Conservation (phyloP, 2,888 invertebrate genomes). For the Synergus gifuensis region DNA sequence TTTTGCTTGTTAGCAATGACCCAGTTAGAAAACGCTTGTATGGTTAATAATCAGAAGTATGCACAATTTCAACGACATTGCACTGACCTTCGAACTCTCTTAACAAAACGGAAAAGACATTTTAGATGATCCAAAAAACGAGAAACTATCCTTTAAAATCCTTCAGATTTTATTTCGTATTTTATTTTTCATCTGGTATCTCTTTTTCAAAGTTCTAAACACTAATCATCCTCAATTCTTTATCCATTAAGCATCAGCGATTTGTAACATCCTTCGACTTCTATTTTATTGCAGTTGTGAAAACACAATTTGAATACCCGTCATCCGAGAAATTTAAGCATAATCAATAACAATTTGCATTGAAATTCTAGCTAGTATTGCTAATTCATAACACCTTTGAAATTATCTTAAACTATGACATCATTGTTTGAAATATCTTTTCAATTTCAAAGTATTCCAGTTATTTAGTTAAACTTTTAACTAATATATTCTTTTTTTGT, state of each 20-base stretch:
- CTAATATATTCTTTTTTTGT: neutral
- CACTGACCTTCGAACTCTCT: conserved; percentile 32
- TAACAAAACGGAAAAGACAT: conserved; percentile 1
- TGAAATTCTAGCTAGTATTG: neutral
- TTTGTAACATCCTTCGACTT: conserved; percentile 26
- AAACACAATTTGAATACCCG: conserved; percentile 25
- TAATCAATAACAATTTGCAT: conserved; percentile 26
- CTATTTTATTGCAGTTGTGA: conserved; percentile 12
- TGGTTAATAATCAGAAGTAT: conserved; percentile 63
- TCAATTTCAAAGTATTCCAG: neutral
- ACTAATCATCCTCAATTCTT: neutral
- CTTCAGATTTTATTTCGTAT: neutral
- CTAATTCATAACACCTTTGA: neutral
- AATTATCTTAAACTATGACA: neutral
- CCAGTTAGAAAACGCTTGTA: conserved; percentile 67
- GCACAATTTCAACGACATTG: conserved; percentile 41
- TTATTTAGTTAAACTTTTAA: neutral
- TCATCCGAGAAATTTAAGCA: conserved; percentile 24
- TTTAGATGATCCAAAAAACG: neutral
- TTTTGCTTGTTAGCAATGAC: conserved; percentile 73
- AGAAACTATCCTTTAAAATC: too few relatives aligned
- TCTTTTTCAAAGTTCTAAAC: neutral
- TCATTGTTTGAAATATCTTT: neutral
- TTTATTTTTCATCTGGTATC: neutral
- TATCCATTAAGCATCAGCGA: conserved; percentile 17